These are phyloP conservation scores for Myotis myotis DNA, from an alignment of 2,797 vertebrate species.

Conservation along the genomic window DNA sequence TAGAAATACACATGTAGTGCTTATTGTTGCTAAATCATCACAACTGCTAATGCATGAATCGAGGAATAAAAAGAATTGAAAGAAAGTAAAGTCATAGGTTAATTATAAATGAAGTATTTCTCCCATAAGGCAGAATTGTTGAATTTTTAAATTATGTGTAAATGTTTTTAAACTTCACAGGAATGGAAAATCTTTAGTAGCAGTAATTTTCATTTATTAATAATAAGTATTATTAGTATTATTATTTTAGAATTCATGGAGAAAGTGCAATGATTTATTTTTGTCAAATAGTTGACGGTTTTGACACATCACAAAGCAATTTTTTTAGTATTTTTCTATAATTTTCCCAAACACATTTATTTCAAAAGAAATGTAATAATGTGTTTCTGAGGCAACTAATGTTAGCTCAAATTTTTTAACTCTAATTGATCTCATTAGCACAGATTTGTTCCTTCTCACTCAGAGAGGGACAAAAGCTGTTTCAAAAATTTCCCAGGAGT, in stretches of 20 bases:
- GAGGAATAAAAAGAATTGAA: neutral
- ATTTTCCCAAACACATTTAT: constrained; percentile 24
- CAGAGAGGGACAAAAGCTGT: neutral
- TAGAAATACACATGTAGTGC: neutral
- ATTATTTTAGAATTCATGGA: neutral
- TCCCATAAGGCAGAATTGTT: neutral
- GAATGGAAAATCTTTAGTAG: neutral
- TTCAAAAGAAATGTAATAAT: constrained; percentile 17
- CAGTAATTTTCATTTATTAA: neutral
- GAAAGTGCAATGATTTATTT: neutral
- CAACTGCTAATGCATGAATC: neutral
- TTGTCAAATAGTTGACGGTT: neutral
- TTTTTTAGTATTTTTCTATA: neutral
- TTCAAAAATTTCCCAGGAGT: neutral
- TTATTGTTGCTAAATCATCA: neutral
- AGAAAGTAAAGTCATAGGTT: neutral
- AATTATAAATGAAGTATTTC: neutral
- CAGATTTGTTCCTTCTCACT: neutral
- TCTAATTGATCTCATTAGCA: constrained; percentile 6
- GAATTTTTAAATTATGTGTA: neutral
- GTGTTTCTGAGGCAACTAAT: constrained; percentile 38
- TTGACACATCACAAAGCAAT: neutral
- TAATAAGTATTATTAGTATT: neutral
- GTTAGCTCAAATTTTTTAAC: neutral
- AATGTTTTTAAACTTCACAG: neutral